Evolutionary conservation across 2,888 invertebrate genomes (phyloP).

Genomic region (Oxyscelio sp.): DNA sequence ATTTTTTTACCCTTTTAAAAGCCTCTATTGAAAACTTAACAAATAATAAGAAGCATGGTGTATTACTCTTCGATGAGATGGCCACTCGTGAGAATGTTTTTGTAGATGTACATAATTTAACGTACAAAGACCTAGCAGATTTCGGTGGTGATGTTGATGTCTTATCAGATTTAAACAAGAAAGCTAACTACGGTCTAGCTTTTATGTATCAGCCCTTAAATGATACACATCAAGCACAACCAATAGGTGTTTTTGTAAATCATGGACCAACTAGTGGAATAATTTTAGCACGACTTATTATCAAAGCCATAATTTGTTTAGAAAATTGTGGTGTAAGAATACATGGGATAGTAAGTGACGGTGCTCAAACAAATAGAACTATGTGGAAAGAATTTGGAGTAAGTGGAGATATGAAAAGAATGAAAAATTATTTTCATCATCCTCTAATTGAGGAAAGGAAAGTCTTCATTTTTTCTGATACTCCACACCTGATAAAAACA

Average conservation of each 20-base stretch:
- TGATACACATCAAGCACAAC: conserved; percentile 42
- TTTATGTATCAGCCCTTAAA: not conserved
- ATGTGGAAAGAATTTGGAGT: too few species aligned
- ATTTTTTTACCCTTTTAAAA: not conserved
- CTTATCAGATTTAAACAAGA: not conserved
- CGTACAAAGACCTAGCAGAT: too few species aligned
- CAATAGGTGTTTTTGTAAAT: conserved; percentile 69
- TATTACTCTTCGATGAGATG: not conserved
- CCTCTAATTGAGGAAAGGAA: too few species aligned
- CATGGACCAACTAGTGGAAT: conserved; percentile 56
- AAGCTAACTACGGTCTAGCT: not conserved
- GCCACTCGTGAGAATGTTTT: not conserved
- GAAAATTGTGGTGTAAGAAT: conserved; percentile 53
- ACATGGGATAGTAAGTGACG: conserved; percentile 71
- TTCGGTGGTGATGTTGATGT: not conserved
- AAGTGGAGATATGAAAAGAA: too few species aligned
- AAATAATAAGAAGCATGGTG: conserved; percentile 4
- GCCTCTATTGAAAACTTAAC: too few species aligned
- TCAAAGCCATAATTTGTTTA: conserved; percentile 49
- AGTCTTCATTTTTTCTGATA: too few species aligned
- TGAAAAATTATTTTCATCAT: too few species aligned
- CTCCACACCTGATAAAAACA: too few species aligned
- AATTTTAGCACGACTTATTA: conserved; percentile 42
- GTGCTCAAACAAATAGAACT: conserved; percentile 60
- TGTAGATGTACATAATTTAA: not conserved